Evolutionary conservation across 2,888 invertebrate species (phyloP).

Genomic region (Hypsopygia costalis): DNA sequence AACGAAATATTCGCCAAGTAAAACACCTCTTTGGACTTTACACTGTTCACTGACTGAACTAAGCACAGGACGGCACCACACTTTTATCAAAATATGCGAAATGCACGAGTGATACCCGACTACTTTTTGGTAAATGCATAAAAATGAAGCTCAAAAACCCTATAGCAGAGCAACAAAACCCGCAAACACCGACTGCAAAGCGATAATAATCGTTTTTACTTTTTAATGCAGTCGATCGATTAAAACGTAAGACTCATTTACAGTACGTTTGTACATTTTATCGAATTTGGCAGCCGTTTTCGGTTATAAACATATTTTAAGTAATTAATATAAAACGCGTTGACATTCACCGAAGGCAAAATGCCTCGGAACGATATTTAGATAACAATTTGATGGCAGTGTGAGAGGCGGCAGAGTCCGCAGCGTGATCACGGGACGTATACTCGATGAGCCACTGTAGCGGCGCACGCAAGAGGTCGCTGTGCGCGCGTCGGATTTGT

Average conservation of each 20-base stretch:
- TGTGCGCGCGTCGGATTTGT: conserved; percentile 50
- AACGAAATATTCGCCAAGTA: conserved; percentile 59
- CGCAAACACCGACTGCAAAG: conserved; percentile 58
- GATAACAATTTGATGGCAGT: conserved; percentile 73
- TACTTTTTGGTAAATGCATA: conserved; percentile 39
- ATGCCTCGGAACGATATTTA: conserved; percentile 61
- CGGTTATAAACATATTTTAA: conserved; percentile 32
- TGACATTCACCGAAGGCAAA: conserved; percentile 51
- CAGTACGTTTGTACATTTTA: conserved; percentile 44
- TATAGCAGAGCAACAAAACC: conserved; percentile 61
- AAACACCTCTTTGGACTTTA: conserved; percentile 61
- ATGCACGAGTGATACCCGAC: conserved; percentile 37
- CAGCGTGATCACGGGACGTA: conserved; percentile 68
- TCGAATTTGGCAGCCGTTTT: conserved; percentile 30
- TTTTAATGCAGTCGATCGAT: conserved; percentile 77
- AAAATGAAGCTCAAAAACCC: conserved; percentile 40
- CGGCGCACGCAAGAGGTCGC: conserved; percentile 69
- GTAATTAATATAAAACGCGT: conserved; percentile 47
- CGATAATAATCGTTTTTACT: conserved; percentile 66
- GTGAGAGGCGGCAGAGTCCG: conserved; percentile 66
- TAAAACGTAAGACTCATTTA: conserved; percentile 58
- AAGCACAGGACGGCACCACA: conserved; percentile 72
- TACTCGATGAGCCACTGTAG: conserved; percentile 53
- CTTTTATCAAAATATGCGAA: conserved; percentile 36
- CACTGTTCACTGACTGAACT: conserved; percentile 71